Conservation (phyloP, 2,888 invertebrate species). For the Agonum fuliginosum region DNA sequence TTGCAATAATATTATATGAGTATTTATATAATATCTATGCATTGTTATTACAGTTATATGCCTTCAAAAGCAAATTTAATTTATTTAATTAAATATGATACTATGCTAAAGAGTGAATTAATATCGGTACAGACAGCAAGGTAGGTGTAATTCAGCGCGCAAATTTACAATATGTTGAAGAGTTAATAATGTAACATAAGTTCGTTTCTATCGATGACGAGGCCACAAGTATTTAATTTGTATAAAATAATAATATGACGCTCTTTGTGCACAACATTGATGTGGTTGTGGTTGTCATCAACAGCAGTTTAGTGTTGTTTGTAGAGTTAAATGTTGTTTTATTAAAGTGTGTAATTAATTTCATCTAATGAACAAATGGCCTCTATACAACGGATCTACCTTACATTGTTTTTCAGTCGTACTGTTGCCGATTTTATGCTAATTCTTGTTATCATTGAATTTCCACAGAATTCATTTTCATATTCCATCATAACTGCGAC, state of each 20-base stretch:
- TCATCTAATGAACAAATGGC: slow-evolving; percentile 23
- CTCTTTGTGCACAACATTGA: background rate
- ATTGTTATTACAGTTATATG: no score
- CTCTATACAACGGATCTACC: background rate
- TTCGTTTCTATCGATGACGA: background rate
- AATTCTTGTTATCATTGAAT: slow-evolving; percentile 46
- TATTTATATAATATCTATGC: no score
- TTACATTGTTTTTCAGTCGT: background rate
- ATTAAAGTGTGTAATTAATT: background rate
- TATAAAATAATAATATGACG: background rate
- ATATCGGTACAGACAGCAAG: no score
- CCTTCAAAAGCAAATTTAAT: no score
- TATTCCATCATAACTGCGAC: slow-evolving; percentile 17
- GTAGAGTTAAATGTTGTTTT: background rate
- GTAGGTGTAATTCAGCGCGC: no score
- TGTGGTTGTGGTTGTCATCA: no score
- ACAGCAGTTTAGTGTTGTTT: background rate
- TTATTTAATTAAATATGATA: no score
- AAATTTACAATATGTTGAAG: background rate
- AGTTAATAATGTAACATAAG: background rate
- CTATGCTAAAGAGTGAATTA: no score
- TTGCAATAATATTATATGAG: no score
- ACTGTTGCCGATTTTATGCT: slow-evolving; percentile 26
- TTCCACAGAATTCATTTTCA: slow-evolving; percentile 15
- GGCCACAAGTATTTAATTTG: slow-evolving; percentile 4